Percentiles rank a stretch among this genome's conserved stretches.
Conservation (phyloP, 2,797 vertebrate species). For the Liparis tanakae region DNA sequence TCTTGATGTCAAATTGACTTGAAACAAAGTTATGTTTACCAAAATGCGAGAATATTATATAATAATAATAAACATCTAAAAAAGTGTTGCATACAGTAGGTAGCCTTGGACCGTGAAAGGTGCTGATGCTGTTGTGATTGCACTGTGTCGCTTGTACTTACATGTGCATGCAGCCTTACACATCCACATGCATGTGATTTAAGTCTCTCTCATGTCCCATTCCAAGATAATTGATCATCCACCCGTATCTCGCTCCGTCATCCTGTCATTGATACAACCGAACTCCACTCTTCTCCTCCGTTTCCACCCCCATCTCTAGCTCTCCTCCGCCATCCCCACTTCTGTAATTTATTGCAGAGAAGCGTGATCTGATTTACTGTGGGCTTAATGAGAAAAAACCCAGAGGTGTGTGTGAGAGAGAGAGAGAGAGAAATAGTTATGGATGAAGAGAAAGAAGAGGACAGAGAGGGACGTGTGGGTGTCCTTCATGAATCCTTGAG, state of each 20-base stretch:
- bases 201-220: slow-evolving; percentile 44
- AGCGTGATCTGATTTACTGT: slow-evolving; percentile 72
- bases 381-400: slow-evolving; percentile 68
- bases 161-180: slow-evolving; percentile 16
- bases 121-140: slow-evolving; percentile 35
- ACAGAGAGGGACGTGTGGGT: slow-evolving; percentile 43
- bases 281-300: slow-evolving; percentile 43
- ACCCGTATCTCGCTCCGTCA: slow-evolving; percentile 19
- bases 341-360: slow-evolving; percentile 68
- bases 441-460: slow-evolving; percentile 40
- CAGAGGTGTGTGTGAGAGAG: slow-evolving; percentile 25
- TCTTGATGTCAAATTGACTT: neutral
- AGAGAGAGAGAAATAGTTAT: slow-evolving; percentile 32
- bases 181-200: slow-evolving; percentile 45
- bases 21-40: neutral
- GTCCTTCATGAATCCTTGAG: slow-evolving; percentile 80
- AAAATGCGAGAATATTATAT: neutral
- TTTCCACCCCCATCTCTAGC: slow-evolving; percentile 43
- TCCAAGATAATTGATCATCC: slow-evolving; percentile 50
- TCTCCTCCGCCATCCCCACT: slow-evolving; percentile 37
- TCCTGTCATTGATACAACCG: slow-evolving; percentile 39
- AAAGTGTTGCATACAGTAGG: slow-evolving; percentile 13
- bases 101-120: slow-evolving; percentile 27
- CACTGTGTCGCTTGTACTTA: slow-evolving; percentile 9
- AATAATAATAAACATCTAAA: neutral